Evolutionary conservation across 2,113 vertebrate species (phyloP).

Genomic region (Fulmarus glacialis): DNA sequence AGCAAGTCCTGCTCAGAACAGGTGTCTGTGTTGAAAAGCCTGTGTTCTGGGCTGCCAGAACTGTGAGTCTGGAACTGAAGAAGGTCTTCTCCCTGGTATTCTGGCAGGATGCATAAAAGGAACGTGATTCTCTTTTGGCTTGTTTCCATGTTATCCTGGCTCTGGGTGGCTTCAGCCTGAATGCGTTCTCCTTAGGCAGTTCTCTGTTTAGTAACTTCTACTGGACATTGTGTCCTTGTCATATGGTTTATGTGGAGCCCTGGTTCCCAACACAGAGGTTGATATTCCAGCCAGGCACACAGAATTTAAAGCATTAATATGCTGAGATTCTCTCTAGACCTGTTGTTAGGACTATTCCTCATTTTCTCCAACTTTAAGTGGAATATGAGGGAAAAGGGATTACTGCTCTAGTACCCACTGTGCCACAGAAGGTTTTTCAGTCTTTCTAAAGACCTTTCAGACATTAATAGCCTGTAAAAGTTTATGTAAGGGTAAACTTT

Average conservation of each 20-base stretch:
- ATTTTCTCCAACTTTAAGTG: background rate
- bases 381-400: background rate
- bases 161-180: background rate
- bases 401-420: background rate
- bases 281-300: background rate
- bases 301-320: background rate
- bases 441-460: background rate
- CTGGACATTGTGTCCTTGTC: background rate
- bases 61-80: background rate
- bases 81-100: background rate
- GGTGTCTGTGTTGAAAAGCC: background rate
- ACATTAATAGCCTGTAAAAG: background rate
- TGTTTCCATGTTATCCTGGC: background rate
- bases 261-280: background rate
- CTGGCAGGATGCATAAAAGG: background rate
- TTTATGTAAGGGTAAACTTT: background rate
- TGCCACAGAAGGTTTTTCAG: background rate
- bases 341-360: background rate
- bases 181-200: background rate
- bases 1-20: background rate
- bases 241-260: background rate
- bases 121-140: background rate
- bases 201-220: background rate
- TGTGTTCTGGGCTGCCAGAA: background rate
- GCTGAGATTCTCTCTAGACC: background rate